These are phyloP conservation scores for Buceros bicornis DNA, from an alignment of 2,797 vertebrate genomes.

Conservation along the genomic window DNA sequence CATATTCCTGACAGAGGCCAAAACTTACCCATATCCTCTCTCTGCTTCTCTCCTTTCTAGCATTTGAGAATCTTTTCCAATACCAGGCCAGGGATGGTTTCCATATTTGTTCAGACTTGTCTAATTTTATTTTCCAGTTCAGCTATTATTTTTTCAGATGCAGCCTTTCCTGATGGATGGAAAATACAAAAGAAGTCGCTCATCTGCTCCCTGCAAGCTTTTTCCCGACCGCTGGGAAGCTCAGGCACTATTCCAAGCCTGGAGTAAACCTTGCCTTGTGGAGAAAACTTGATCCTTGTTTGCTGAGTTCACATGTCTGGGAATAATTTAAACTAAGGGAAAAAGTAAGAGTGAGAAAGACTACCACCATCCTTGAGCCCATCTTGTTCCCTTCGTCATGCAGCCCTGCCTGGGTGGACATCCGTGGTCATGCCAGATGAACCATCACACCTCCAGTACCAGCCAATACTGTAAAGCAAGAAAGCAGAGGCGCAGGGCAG, in stretches of 20 bases:
- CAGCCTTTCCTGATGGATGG: slow-evolving; percentile 51
- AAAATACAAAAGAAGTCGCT: slow-evolving; percentile 61
- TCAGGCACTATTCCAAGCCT: slow-evolving; percentile 61
- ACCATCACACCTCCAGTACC: not conserved
- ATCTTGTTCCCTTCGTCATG: not conserved
- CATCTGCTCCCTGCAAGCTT: slow-evolving; percentile 46
- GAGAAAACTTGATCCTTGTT: slow-evolving; percentile 69
- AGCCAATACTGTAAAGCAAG: not conserved
- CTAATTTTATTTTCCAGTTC: slow-evolving; percentile 75
- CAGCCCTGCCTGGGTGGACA: not conserved
- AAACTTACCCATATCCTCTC: slow-evolving; percentile 27
- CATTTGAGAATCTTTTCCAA: slow-evolving; percentile 43
- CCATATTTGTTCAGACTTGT: slow-evolving; percentile 62
- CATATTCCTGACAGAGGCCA: slow-evolving; percentile 50
- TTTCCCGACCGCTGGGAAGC: slow-evolving; percentile 64
- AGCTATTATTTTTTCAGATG: slow-evolving; percentile 71
- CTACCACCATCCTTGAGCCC: not conserved
- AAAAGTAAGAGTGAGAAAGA: slow-evolving; percentile 63
- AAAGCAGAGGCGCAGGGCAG: not conserved
- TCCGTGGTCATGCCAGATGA: not conserved
- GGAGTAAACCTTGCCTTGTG: slow-evolving; percentile 52
- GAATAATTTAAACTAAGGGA: slow-evolving; percentile 65
- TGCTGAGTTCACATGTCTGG: slow-evolving; percentile 62
- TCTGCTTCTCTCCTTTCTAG: slow-evolving; percentile 60
- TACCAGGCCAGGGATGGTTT: slow-evolving; percentile 62